Evolutionary conservation across 1,140 invertebrate genomes (phyloP), one percentile per base, ranked within the genome.

Genomic region (Drosophila lacteicornis): DNA sequence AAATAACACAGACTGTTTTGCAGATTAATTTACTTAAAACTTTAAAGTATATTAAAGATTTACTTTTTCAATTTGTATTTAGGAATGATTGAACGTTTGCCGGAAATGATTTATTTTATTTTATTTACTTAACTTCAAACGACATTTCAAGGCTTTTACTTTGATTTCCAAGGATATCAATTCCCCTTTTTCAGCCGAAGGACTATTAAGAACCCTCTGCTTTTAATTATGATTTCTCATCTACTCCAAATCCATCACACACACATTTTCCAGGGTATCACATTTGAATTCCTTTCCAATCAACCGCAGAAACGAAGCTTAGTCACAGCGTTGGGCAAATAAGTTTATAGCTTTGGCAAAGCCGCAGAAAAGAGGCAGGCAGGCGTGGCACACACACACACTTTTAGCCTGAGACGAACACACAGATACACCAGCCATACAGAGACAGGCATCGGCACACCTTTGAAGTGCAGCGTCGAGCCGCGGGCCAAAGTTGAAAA

Each of bases 401-500:
- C 38, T 12, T 9, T 55, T 9, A 43, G 15, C 11, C 19, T 17
- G 17, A 15, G 7, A 6, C 4, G 15, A 57, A 12, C 33, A 65
- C 19, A 59, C 27, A 27, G 0, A 62, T 11, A 40, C 17, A 45
- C 15, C 17, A 57, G 43, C 30, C 25, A 57, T 15, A 57, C 43
- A 57, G 12, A n/a, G 17, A 9, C 30, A 30, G 51, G 40, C 38
- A 62, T 36, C 45, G 40, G 43, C 84, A 81, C 85, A 85, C 85
- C 85, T 90, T 90, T 90, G 85, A 85, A 90, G 85, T 90, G 85
- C 85, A 90, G 62, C 68, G 65, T 56, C 58, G 69, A 38, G 85
- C 85, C 85, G 75, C 75, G 81, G 76, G 85, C 45, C 65, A 82
- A 82, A 90, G 85, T 90, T 90, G 85, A 90, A 90, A 91, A 91